Evolutionary conservation across 2,888 invertebrate genomes (phyloP).

Genomic region (Dichetophora obliterata): DNA sequence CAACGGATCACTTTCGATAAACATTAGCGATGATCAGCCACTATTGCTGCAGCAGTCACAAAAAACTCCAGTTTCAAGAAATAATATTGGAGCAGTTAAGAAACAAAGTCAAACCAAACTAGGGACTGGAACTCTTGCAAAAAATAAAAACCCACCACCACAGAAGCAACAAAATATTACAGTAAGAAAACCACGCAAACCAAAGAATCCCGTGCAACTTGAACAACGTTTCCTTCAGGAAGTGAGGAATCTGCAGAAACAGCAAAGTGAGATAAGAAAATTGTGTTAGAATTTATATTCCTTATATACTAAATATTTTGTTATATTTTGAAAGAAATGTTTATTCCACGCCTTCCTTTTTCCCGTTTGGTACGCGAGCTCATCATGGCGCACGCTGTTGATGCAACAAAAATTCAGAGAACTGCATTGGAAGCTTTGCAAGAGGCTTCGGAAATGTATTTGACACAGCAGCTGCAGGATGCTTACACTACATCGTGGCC

Average conservation of each 20-base stretch:
- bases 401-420: slow-evolving; percentile 59
- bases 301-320: background rate
- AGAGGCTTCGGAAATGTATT: slow-evolving; percentile 71
- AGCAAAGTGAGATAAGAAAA: background rate
- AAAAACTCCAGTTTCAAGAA: background rate
- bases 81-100: background rate
- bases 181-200: slow-evolving; percentile 44
- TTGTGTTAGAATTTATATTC: background rate
- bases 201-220: slow-evolving; percentile 33
- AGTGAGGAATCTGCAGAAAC: slow-evolving; percentile 49
- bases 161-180: background rate
- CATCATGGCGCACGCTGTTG: slow-evolving; percentile 52
- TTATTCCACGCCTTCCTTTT: slow-evolving; percentile 70
- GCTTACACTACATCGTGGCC: slow-evolving; percentile 69
- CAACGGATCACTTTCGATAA: background rate
- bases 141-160: slow-evolving; percentile 2
- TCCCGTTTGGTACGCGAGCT: slow-evolving; percentile 70
- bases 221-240: slow-evolving; percentile 38
- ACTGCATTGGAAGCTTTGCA: slow-evolving; percentile 71
- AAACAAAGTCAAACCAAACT: background rate
- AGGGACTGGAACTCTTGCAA: background rate
- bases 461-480: slow-evolving; percentile 71
- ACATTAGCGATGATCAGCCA: background rate
- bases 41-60: background rate
- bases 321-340: slow-evolving; percentile 12